These are phyloP conservation scores for Anorthoa munda DNA, from an alignment of 2,888 invertebrate species.

Conservation along the genomic window DNA sequence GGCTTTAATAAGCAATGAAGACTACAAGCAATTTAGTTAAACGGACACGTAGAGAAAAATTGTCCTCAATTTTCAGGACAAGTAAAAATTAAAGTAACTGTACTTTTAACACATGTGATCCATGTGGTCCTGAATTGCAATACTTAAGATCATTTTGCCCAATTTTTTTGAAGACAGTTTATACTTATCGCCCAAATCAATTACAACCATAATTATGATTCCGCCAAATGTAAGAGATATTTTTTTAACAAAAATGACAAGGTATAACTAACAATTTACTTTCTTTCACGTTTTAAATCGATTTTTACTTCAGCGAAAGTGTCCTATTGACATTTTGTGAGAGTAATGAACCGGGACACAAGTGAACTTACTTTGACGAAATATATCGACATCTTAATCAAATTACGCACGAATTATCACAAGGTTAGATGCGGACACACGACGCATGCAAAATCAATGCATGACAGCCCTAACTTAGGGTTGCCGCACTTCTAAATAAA, in stretches of 20 bases:
- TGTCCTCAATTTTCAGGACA: conserved; percentile 21
- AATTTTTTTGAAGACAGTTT: neutral
- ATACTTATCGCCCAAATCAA: neutral
- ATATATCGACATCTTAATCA: conserved; percentile 56
- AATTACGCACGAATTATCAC: conserved; percentile 64
- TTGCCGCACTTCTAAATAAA: conserved; percentile 13
- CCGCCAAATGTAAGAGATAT: conserved; percentile 15
- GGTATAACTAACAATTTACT: conserved; percentile 43
- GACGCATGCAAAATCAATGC: conserved; percentile 59
- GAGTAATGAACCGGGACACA: conserved; percentile 20
- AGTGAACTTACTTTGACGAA: conserved; percentile 35
- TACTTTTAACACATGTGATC: neutral
- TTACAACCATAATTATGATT: conserved; percentile 14
- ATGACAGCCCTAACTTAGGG: conserved; percentile 52
- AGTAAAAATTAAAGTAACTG: conserved; percentile 11
- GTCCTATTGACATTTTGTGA: conserved; percentile 53
- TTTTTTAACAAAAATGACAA: conserved; percentile 21
- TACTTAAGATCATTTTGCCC: neutral
- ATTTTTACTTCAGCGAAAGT: conserved; percentile 60
- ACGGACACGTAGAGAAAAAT: conserved; percentile 20
- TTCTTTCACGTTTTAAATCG: conserved; percentile 55
- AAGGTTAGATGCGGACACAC: conserved; percentile 62
- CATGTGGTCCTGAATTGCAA: neutral
- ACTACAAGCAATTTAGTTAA: conserved; percentile 36
- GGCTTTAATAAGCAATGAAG: conserved; percentile 39